Evolutionary conservation across 2,888 invertebrate genomes (phyloP).

Genomic region (Empis livida): DNA sequence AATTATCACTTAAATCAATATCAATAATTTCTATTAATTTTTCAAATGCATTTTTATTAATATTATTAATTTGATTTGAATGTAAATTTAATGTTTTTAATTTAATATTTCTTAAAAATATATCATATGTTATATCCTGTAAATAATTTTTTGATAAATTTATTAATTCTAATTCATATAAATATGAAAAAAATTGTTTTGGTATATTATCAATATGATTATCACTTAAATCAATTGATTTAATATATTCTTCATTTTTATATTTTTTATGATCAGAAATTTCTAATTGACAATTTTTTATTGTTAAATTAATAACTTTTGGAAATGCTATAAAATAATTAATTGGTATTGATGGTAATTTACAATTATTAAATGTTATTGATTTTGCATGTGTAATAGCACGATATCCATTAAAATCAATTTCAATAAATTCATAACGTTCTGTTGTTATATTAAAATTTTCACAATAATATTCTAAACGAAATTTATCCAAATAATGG

Average conservation of each 20-base stretch:
- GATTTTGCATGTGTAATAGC: not conserved
- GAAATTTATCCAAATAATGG: not conserved
- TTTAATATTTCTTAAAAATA: not conserved
- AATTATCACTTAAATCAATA: not conserved
- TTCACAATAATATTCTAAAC: not conserved
- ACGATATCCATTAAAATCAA: not conserved
- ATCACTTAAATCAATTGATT: not conserved
- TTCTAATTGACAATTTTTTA: not conserved
- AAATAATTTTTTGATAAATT: not conserved
- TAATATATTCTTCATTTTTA: not conserved
- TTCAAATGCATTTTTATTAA: not conserved
- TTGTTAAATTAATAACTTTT: not conserved
- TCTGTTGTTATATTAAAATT: not conserved
- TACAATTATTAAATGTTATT: not conserved
- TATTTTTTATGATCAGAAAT: not conserved
- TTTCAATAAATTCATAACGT: not conserved
- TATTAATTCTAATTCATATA: not conserved
- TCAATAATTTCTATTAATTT: not conserved
- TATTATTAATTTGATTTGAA: not conserved
- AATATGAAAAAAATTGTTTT: not conserved
- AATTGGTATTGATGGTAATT: not conserved
- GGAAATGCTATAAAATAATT: slow-evolving; percentile 1
- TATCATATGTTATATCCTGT: not conserved
- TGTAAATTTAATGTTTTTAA: not conserved
- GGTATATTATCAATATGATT: not conserved